phyloP scores from a whole-genome alignment of 2,797 vertebrate genomes.

The Leptoclinus maculatus region DNA sequence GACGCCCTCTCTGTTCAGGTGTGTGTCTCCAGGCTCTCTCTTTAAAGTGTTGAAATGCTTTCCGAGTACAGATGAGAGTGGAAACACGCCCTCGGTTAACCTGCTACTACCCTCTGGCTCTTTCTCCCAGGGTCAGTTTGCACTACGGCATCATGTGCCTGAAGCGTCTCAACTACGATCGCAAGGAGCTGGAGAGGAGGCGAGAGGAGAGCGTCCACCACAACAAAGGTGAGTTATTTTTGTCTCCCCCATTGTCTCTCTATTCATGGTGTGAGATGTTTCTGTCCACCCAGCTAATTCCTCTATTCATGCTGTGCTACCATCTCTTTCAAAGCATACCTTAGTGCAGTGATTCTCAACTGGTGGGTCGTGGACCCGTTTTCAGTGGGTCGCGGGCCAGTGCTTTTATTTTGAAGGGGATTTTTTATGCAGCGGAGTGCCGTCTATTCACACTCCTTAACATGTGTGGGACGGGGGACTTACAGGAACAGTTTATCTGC shows the following conservation, averaged over 20 bases:
- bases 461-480: too few relatives aligned
- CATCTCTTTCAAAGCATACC: constrained; percentile 21
- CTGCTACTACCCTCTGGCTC: constrained; percentile 38
- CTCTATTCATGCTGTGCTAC: constrained; percentile 1
- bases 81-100: constrained; percentile 51
- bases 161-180: constrained; percentile 94
- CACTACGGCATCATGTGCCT: constrained; percentile 97
- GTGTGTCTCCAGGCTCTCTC: constrained; percentile 51
- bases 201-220: constrained; percentile 91
- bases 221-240: constrained; percentile 85
- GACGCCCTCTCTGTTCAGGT: constrained; percentile 43
- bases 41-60: constrained; percentile 26
- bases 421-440: too few relatives aligned
- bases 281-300: constrained; percentile 6
- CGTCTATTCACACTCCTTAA: too few relatives aligned
- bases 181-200: constrained; percentile 93
- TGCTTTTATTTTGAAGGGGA: too few relatives aligned
- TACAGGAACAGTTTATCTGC: too few relatives aligned
- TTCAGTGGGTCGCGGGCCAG: too few relatives aligned
- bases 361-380: too few relatives aligned
- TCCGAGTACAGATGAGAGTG: constrained; percentile 45
- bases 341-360: too few relatives aligned
- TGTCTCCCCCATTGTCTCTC: constrained; percentile 12
- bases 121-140: constrained; percentile 89
- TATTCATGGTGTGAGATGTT: background rate